A percentile compares a stretch with the other conserved stretches of the same genome.
Conservation (phyloP, 2,888 invertebrate species). For the Rhingia rostrata region DNA sequence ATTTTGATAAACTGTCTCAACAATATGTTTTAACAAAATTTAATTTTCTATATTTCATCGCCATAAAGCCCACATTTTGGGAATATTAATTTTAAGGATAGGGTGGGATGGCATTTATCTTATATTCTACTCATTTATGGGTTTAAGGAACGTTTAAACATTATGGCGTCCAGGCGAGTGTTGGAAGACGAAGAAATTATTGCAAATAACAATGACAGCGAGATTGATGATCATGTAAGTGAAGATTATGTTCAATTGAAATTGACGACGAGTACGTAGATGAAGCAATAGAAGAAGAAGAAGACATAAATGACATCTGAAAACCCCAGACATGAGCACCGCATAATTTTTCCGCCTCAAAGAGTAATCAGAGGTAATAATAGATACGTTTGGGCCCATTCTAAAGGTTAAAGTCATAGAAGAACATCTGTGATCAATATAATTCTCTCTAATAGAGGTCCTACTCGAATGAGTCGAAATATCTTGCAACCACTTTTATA, state of each 20-base stretch:
- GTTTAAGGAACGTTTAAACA: slow-evolving; percentile 8
- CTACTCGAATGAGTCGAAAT: slow-evolving; percentile 54
- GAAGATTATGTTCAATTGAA: slow-evolving; percentile 74
- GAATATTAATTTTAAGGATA: too few relatives aligned
- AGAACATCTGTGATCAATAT: slow-evolving; percentile 45
- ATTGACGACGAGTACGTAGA: too few relatives aligned
- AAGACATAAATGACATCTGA: slow-evolving; percentile 35
- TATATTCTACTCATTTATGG: slow-evolving; percentile 39
- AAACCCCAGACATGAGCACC: slow-evolving; percentile 56
- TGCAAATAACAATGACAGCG: too few relatives aligned
- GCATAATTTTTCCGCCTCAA: slow-evolving; percentile 72
- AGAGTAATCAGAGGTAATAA: slow-evolving; percentile 63
- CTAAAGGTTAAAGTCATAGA: slow-evolving; percentile 36
- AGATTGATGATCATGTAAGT: slow-evolving; percentile 72
- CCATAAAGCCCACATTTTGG: too few relatives aligned
- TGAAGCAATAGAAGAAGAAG: slow-evolving; percentile 44
- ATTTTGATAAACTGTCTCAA: too few relatives aligned
- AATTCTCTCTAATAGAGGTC: slow-evolving; percentile 51
- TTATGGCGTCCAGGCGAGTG: slow-evolving; percentile 37
- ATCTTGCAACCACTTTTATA: slow-evolving; percentile 45
- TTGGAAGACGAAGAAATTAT: slow-evolving; percentile 63
- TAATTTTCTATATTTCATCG: too few relatives aligned
- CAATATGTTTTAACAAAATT: too few relatives aligned
- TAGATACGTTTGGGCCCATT: slow-evolving; percentile 44
- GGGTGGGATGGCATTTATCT: too few relatives aligned